Conservation (phyloP, 2,888 invertebrate species). For the Xylophagus ater region DNA sequence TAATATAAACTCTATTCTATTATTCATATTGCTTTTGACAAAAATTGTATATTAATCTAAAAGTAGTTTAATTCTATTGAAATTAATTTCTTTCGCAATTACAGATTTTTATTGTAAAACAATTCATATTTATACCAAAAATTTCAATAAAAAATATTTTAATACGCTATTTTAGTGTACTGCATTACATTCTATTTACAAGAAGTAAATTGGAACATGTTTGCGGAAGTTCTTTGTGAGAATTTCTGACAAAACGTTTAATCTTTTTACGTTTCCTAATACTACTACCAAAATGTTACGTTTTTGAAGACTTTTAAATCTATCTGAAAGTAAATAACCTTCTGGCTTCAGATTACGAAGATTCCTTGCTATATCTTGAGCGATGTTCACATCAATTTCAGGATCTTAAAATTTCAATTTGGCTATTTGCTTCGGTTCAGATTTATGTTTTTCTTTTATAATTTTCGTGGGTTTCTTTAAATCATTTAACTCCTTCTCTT, state of each 20-base stretch:
- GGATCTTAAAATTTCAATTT: constrained; percentile 57
- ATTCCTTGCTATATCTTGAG: constrained; percentile 58
- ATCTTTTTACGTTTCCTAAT: constrained; percentile 56
- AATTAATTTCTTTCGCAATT: too few relatives aligned
- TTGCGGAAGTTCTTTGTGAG: constrained; percentile 32
- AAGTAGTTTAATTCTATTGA: too few relatives aligned
- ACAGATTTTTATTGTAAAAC: too few relatives aligned
- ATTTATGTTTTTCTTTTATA: constrained; percentile 41
- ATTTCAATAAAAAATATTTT: too few relatives aligned
- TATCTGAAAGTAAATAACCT: constrained; percentile 67
- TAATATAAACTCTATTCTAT: too few relatives aligned
- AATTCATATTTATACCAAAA: too few relatives aligned
- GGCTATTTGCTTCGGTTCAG: constrained; percentile 57
- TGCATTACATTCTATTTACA: too few relatives aligned
- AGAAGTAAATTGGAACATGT: too few relatives aligned
- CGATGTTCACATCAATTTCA: constrained; percentile 57
- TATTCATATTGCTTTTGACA: too few relatives aligned
- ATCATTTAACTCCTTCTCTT: constrained; percentile 41
- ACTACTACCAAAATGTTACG: constrained; percentile 77
- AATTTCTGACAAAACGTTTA: constrained; percentile 56
- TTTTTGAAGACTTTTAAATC: constrained; percentile 79
- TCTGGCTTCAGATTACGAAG: constrained; percentile 57
- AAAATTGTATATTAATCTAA: too few relatives aligned
- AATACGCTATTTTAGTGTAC: too few relatives aligned
- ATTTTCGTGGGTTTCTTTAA: constrained; percentile 43